Evolutionary conservation across 2,888 invertebrate species (phyloP), one percentile per base, ranked within the genome.

Genomic region (Drosophila lacicola): DNA sequence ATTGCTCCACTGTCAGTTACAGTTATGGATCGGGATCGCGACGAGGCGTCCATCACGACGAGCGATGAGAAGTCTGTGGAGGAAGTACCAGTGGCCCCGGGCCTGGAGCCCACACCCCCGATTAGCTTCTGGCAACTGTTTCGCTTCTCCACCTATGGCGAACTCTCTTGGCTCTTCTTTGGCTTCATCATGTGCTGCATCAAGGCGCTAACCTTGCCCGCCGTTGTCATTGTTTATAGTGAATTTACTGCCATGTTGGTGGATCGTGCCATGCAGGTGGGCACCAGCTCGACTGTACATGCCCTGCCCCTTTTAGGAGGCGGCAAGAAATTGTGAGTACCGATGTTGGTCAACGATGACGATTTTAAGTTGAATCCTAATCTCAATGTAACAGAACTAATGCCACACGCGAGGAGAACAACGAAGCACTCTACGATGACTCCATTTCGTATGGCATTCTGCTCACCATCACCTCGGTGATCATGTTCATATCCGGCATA

Each of bases 221-320:
- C 95, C 19, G 94, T 95, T 36, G 94, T 95, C 34, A 95, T 96
- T 76, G 93, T 95, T 45, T 96, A 96, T 90, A 96, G 96, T 88
- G 95, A 96, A 91, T 95, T 96, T 90, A 95, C 95, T 0, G 93
- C 95, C 19, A 93, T 96, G 74, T 92, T 96, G 79, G 95, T 96
- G 76, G 95, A 95, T 92, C 93, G 95, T 14, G 94, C 94, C 11
- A 93, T 94, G 78, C 93, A 92, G 88, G 92, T 90, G 13, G 94
- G 94, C 14, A 94, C 94, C 3, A 95, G 94, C 36, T 93, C 94
- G 0, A 91, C 92, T n/a, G 95, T 95, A 0, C 88, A 93, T 62
- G 93, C 95, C 25, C 91, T 95, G 74, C 91, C 93, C 1, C 90
- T 94, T 85, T 95, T 95, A 74, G 95, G 95, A 10, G 95, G 95